Base-by-base conservation (phyloP, 1,140 invertebrate species). In the Heliconius hewitsoni region DNA sequence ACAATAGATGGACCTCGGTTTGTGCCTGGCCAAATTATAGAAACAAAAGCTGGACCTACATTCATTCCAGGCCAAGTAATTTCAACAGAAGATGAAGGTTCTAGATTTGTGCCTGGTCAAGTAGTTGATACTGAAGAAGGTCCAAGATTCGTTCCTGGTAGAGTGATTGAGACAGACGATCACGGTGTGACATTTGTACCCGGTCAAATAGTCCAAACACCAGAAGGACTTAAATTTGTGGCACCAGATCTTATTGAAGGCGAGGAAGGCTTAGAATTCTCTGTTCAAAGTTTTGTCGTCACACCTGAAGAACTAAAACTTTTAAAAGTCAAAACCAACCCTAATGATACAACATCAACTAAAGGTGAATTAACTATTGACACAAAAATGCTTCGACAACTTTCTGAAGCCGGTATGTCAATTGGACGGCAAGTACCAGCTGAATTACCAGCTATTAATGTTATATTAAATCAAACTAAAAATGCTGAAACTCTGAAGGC, bases 1-100 rank as follows among this genome's bases (percentile, higher is more conserved):
- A 96, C 96, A 6, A 95, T 95, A n/a, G 96, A 96, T 77, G 96
- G 96, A 1, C 96, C 96, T 8, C 95, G 96, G 79, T 97, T 97
- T 86, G 96, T 97, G 46, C 96, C 96, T 8, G 96, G 96, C 42
- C 96, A 97, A 90, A 96, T 97, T 76, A 96, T 97, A 73, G 96
- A 97, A 89, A 97, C 96, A 0, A 96, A 96, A 89, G 96, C 95
- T 52, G 96, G 96, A 0, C 96, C 96, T 3, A 97, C 96, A 0
- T 97, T 97, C 86, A 97, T 97, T 83, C 96, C 96, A 0, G 96
- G 96, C 73, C 96, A 97, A 91, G 95, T 97, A n/a, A 96, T 97
- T 86, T 96, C 95, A 19, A 97, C 96, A 2, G 96, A 96, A 84
- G 96, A 97, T 84, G 96, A 96, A 91, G 96, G 96, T 5, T 96